phyloP scores from a whole-genome alignment of 2,113 vertebrate species.

The Eclectus roratus region DNA sequence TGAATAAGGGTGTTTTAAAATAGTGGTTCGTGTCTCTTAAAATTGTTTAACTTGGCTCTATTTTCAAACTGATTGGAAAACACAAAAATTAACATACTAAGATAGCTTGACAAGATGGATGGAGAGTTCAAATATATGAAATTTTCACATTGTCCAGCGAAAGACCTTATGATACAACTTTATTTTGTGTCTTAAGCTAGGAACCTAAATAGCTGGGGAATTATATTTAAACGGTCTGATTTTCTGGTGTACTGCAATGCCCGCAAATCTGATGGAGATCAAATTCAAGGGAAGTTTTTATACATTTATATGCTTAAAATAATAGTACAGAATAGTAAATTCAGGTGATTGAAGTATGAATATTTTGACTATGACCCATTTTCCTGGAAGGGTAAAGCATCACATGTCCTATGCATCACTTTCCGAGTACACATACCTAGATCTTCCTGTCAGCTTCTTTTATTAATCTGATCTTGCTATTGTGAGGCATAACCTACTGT shows the following conservation, averaged over 20 bases:
- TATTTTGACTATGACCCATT: not conserved
- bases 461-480: not conserved
- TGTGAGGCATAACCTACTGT: not conserved
- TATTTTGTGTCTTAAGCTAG: not conserved
- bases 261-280: not conserved
- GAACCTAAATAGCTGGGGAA: not conserved
- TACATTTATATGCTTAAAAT: not conserved
- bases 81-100: not conserved
- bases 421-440: not conserved
- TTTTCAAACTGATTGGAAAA: not conserved
- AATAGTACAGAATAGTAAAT: not conserved
- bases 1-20: not conserved
- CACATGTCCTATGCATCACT: not conserved
- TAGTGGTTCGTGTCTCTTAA: not conserved
- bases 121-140: not conserved
- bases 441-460: not conserved
- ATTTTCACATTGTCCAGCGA: not conserved
- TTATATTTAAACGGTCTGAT: not conserved
- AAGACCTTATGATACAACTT: not conserved
- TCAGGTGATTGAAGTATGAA: not conserved
- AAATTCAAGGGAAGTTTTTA: not conserved
- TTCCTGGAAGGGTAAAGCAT: not conserved
- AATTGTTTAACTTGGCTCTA: not conserved
- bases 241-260: not conserved
- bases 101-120: not conserved